Evolutionary conservation across 2,113 vertebrate genomes (phyloP), one percentile per base, ranked within the genome.

Genomic region (Cyanoderma ruficeps): DNA sequence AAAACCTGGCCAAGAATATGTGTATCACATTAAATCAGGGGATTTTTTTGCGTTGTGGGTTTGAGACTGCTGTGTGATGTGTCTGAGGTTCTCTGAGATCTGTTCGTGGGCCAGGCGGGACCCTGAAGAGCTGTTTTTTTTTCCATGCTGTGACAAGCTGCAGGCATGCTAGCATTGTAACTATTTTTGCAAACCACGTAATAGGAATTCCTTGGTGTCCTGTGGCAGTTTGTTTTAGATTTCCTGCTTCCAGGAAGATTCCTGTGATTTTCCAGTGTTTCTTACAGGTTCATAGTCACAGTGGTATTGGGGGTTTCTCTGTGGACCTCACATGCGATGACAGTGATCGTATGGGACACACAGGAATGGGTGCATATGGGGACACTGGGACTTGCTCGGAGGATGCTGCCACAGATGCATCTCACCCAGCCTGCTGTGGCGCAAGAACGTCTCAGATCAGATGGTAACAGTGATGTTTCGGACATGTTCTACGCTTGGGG

Each of bases 291-390:
- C 2, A 13, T 3, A 3, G 21, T 53, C 4, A 2, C 13, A 11
- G 53, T 0, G 0, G 20, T 13, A 15, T 10, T 35, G 52, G 16
- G 52, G 33, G 42, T 42, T 71, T 68, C 77, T 69, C 39, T 11
- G 1, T 0, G 4, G 39, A 23, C 55, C 78, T 65, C 39, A 3
- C 7, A 0, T 7, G 12, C 47, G 14, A 2, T 33, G 2, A 3
- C 52, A 44, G 0, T 33, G 49, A 20, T 57, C 0, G 0, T 13
- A n/a, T 7, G 3, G 75, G 65, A 19, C 60, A 15, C 0, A 0
- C 19, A 42, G 53, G 0, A 13, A 9, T 6, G 5, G 21, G 15
- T 69, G 27, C 52, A 53, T 0, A 0, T 14, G 67, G 52, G 61
- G 35, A 24, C 21, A 4, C 9, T 7, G 63, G 35, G 20, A 8